Base-by-base conservation (phyloP, 53 echinoderm and acorn worm genomes). In the Holothuria scabra region DNA sequence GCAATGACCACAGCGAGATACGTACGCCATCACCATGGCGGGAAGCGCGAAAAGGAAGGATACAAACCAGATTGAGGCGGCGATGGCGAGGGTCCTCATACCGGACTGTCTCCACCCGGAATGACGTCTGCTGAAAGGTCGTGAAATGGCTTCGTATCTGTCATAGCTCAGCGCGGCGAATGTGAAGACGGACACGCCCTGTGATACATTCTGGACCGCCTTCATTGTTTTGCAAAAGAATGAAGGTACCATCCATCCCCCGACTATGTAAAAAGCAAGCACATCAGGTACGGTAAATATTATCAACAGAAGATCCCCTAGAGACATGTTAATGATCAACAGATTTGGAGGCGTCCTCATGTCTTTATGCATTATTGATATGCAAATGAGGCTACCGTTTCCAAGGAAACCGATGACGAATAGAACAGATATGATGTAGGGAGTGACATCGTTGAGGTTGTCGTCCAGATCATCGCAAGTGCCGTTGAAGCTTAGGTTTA, bases 321-420 rank as follows among this genome's bases (percentile, higher is more conserved):
- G 37, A 3, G 93, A 89, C 60, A 96, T 84, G 57, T 93, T 96
- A 13, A 93, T 67, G 56, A 96, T 96, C 74, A 92, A 84, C 5
- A 93, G 82, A 76, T 93, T 96, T 0, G 96, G 96, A 12, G 93
- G 90, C 62, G 94, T 96, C 33, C 93, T 46, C 96, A 96, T 96
- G 59, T 96, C 92, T 22, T 91, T 82, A 59, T 93, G 90, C 13
- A 88, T 49, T 13, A 96, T 58, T 7, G 93, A 88, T 41, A 96
- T 92, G 58, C 90, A 79, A 26, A 96, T 96, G 6, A 96, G 74
- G 46, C 93, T 89, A 21, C 88, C 90, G 76, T 96, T 96, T 6
- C 96, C 96, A 3, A 96, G 65, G 19, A 90, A 75, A 23, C 96
- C 96, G 4, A 96, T 37, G 9, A 93, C 75, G 14, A 85, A 81